Base-by-base conservation (phyloP, 2,113 vertebrate genomes). In the Saguinus imperator region DNA sequence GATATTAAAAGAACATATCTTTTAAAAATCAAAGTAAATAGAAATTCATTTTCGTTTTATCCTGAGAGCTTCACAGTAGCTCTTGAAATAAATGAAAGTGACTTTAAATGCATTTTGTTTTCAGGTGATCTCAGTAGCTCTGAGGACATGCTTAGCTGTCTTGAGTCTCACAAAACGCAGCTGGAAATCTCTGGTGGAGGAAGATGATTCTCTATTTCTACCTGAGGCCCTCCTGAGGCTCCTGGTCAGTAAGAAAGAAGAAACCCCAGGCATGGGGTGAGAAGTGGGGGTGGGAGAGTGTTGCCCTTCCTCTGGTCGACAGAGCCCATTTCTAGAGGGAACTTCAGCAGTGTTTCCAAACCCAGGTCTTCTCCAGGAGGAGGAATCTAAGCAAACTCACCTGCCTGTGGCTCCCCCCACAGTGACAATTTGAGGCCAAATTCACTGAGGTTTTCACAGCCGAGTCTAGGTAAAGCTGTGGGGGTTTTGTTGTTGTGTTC, bases 21-120 rank as follows among this genome's bases (percentile, higher is more conserved):
- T 91, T 82, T 72, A 80, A 86, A 80, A 89, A 87, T 57, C 58
- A 87, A 94, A 85, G 76, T 57, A 58, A 88, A 79, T 57, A 55
- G 77, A 84, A 95, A 79, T 76, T 79, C 35, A 64, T 85, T 95
- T 76, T 79, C 35, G 64, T 85, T 94, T 93, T 85, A 52, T 75
- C 68, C n/a, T 80, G 64, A 87, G 55, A 93, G 45, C 48, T 57
- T 87, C 52, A 55, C 35, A 10, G 17, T n/a, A 61, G 43, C 50
- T 80, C 40, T 80, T 94, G 40, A 37, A 55, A 37, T 70, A 70
- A 82, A 75, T 52, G 45, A 81, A 94, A 92, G 72, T 48, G 92
- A 29, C 70, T 64, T 76, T 93, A 70, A 90, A 88, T 68, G 86
- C 23, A 14, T 66, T 95, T 89, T 66, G 45, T 55, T 90, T 89